Conservation (phyloP, 2,797 vertebrate genomes). For the Spinibarbus caldwelli region DNA sequence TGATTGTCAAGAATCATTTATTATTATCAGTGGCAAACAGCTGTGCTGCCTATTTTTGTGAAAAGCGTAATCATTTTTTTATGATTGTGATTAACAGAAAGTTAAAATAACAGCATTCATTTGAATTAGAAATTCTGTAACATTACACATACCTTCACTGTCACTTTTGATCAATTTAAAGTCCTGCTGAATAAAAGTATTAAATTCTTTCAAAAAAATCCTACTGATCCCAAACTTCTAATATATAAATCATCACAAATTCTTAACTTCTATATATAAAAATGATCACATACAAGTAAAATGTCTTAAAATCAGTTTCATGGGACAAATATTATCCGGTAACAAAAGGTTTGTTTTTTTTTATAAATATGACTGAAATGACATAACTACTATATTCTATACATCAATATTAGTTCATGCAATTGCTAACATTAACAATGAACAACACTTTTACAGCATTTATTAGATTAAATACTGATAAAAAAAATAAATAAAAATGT, state of each 20-base stretch:
- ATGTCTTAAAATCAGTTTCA: neutral
- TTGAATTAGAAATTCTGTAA: neutral
- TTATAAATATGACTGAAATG: neutral
- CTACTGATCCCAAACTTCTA: no score
- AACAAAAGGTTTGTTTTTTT: rapidly evolving
- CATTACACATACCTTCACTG: neutral
- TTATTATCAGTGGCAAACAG: neutral
- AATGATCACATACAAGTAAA: neutral
- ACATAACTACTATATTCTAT: no score
- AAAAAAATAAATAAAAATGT: no score
- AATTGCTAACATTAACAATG: neutral
- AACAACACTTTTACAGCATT: neutral
- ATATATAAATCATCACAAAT: neutral
- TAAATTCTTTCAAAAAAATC: neutral
- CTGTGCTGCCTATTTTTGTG: neutral
- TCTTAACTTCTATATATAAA: neutral
- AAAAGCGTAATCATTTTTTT: neutral
- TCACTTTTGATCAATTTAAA: neutral
- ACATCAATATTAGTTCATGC: neutral
- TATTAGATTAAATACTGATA: neutral
- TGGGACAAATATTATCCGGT: neutral
- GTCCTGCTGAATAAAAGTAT: neutral
- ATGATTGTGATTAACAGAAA: neutral
- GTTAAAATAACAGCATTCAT: neutral
- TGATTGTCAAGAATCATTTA: neutral